Evolutionary conservation across 2,797 vertebrate species (phyloP).

Genomic region (Coracias cyanogaster): DNA sequence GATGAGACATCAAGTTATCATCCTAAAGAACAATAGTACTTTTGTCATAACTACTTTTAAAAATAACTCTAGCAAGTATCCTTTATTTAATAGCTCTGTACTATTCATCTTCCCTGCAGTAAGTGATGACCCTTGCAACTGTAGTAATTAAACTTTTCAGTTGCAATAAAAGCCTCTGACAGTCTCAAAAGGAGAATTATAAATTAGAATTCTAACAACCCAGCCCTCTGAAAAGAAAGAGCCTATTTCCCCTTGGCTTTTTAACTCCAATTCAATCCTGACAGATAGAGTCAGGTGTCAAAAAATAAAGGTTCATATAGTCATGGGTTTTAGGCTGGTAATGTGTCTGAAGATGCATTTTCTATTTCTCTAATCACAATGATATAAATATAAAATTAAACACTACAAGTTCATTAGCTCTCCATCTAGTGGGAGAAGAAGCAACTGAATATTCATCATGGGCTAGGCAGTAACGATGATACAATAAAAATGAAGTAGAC

Average conservation of each 20-base stretch:
- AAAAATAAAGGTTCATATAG: not conserved
- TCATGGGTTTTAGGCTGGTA: not conserved
- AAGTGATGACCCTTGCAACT: conserved; percentile 35
- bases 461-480: not conserved
- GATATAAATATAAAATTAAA: not conserved
- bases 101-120: not conserved
- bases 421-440: not conserved
- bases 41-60: conserved; percentile 22
- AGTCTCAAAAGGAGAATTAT: conserved; percentile 45
- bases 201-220: conserved; percentile 31
- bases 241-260: not conserved
- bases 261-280: conserved; percentile 4
- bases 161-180: conserved; percentile 19
- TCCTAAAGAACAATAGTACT: conserved; percentile 27
- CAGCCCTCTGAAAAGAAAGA: not conserved
- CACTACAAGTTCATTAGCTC: not conserved
- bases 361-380: not conserved
- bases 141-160: conserved; percentile 62
- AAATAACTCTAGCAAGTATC: conserved; percentile 12
- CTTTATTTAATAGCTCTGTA: conserved; percentile 45
- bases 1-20: conserved; percentile 6
- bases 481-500: not conserved
- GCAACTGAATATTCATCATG: not conserved
- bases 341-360: not conserved
- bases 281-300: not conserved